Conservation (phyloP, 2,113 vertebrate species). For the Elephantulus edwardii region DNA sequence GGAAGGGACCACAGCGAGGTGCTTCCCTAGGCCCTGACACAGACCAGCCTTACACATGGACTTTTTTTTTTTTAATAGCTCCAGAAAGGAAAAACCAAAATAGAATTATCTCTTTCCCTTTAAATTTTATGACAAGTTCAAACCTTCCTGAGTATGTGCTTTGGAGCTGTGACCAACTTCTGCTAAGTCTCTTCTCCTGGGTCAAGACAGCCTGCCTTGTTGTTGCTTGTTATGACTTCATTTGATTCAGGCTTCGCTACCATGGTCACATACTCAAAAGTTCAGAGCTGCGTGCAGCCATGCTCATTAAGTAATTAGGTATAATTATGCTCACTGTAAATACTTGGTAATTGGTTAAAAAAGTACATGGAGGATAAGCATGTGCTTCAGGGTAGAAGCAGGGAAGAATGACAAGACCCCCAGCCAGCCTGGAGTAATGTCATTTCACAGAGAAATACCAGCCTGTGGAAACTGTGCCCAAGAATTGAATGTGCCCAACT, state of each 20-base stretch:
- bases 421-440: background rate
- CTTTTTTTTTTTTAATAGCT: background rate
- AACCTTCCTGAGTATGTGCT: background rate
- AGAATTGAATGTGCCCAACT: background rate
- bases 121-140: background rate
- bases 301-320: conserved; percentile 86
- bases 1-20: background rate
- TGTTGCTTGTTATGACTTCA: conserved; percentile 69
- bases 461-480: background rate
- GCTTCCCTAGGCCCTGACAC: background rate
- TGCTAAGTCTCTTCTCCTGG: background rate
- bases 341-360: conserved; percentile 81
- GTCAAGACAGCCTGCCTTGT: conserved; percentile 68
- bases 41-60: background rate
- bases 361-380: conserved; percentile 68
- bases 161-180: background rate
- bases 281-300: conserved; percentile 83
- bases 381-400: conserved; percentile 7
- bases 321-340: conserved; percentile 85
- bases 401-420: background rate
- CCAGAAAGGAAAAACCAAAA: background rate
- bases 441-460: background rate
- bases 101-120: background rate
- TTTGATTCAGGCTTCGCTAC: conserved; percentile 78
- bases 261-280: conserved; percentile 79